Evolutionary conservation across 2,888 invertebrate genomes (phyloP), one percentile per base, ranked within the genome.

Genomic region (Synanthedon myopaeformis): DNA sequence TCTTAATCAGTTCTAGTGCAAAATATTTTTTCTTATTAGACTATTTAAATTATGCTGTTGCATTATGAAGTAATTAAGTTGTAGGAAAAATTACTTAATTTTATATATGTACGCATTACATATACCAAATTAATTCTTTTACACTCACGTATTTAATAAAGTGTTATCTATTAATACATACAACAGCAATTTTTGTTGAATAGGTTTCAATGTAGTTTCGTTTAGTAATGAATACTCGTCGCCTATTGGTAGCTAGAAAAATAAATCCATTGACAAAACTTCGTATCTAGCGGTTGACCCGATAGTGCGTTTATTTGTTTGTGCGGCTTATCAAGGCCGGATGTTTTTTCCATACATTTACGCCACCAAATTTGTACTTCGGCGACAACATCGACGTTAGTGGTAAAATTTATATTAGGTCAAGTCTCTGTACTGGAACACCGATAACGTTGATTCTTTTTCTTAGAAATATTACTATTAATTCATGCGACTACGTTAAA

Each of bases 301-400:
- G 85, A 85, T 87, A 87, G 79, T 79, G 76, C 67, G 78, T 76
- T 83, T 86, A 72, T 85, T 86, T 87, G 84, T 86, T 84, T 82
- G 85, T 82, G 78, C 76, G 71, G 75, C 82, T 87, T 87, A 87
- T 87, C 86, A 84, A 79, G 79, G 78, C 86, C 86, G 86, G 86
- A 87, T 87, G 86, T 87, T 86, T 86, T 85, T 87, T 86, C 77
- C 82, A 82, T 84, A 83, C 74, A 82, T 85, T 82, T 82, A 79
- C 78, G 80, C 79, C 81, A 84, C 76, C 72, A 79, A 79, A 79
- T 69, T 76, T 73, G 74, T 80, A 78, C 76, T 79, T 79, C 74
- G 80, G 78, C 81, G 79, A 63, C 76, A 68, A 70, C 72, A 78
- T 63, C 76, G 67, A 70, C 72, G 71, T 67, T 71, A 74, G 79